Evolutionary conservation across 1,140 invertebrate genomes (phyloP), one percentile per base, ranked within the genome.

Genomic region (Anoplophora glabripennis): DNA sequence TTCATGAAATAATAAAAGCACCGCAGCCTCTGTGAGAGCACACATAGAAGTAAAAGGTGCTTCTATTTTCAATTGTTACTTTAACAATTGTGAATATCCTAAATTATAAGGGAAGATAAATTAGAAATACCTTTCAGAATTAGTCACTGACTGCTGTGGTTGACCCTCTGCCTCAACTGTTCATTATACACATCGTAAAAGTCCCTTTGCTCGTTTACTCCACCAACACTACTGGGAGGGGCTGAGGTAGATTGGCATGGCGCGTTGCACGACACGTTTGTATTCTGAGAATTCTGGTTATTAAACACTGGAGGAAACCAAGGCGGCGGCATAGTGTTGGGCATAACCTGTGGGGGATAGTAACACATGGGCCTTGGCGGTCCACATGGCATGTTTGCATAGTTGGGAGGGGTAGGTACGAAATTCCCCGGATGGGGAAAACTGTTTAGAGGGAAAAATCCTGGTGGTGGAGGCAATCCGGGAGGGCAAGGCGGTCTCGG

Each of bases 111-210:
- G n/a, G n/a, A n/a, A n/a, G n/a, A 28, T 28, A 28, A 28, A 28
- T 3, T 5, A 28, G 21, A 28, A 28, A 3, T 28, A 28, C 21
- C 21, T 28, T 28, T 28, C 21, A 2, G 21, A 28, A 28, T 28
- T 28, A 28, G 21, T 28, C 21, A 28, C 21, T 28, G 21, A 5
- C 21, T 28, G 21, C 21, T 28, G 21, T 28, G 21, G 5, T 28
- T 28, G 21, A 28, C 5, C 5, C 5, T 49, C 18, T 14, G 15
- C 28, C 1, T 53, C 37, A 53, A 18, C 36, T 14, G 8, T 18
- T 38, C 35, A 18, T 53, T 53, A 12, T 53, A 40, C 1, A 21
- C n/a, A 11, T 41, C 49, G 17, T 53, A 53, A 53, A 53, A 53
- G 12, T 53, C 49, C 36, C 9, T 18, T 5, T 21, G n/a, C n/a